Percentiles rank a stretch among this genome's conserved stretches.
Evolutionary conservation across 2,797 vertebrate species (phyloP).

Genomic region (Chiloscyllium punctatum): DNA sequence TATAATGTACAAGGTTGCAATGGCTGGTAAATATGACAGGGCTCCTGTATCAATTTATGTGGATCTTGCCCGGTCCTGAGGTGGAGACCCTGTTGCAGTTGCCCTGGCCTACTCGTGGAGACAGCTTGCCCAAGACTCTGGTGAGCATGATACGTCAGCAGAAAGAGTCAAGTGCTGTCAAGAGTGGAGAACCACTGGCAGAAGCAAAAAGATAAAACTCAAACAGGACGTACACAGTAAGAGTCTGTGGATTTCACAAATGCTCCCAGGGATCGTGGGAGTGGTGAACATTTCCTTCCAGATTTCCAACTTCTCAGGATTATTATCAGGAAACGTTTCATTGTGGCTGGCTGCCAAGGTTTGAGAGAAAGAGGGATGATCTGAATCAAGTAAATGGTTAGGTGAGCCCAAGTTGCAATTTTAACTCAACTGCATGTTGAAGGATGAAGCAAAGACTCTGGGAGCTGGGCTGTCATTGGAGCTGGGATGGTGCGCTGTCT

Average conservation of each 20-base stretch:
- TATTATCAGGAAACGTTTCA: neutral
- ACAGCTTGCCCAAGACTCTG: neutral
- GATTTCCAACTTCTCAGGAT: neutral
- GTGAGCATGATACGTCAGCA: neutral
- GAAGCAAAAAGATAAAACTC: neutral
- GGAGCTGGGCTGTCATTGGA: neutral
- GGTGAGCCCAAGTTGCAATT: neutral
- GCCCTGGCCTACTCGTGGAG: neutral
- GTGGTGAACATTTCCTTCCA: neutral
- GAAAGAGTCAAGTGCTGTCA: neutral
- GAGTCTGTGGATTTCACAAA: neutral
- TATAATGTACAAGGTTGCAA: neutral
- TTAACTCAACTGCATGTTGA: neutral
- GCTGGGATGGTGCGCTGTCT: neutral
- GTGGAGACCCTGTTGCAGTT: neutral
- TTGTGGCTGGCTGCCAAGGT: neutral
- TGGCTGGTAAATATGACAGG: no score
- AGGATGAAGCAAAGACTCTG: neutral
- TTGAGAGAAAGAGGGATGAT: neutral
- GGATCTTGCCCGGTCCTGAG: neutral
- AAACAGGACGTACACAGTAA: neutral
- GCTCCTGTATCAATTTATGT: neutral
- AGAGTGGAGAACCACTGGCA: neutral
- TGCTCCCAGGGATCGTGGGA: neutral
- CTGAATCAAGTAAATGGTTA: neutral